These are phyloP conservation scores for Malacoraja senta DNA, from an alignment of 2,797 vertebrate species.

Conservation along the genomic window DNA sequence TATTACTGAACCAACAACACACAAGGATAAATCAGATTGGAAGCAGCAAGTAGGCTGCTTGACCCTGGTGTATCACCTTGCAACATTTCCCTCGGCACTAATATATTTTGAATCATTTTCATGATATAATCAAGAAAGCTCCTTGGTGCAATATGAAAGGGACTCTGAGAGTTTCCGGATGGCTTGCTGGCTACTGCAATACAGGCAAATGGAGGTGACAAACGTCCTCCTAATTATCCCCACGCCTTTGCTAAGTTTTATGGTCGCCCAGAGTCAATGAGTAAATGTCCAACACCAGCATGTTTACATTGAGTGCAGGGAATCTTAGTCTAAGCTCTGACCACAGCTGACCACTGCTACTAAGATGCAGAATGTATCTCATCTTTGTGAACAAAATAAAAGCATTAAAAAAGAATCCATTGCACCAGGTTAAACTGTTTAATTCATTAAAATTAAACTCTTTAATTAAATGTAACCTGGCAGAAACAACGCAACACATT, in stretches of 20 bases:
- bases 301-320: not conserved
- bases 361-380: not conserved
- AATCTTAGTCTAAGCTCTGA: not conserved
- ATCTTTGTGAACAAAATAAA: not conserved
- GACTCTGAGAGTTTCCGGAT: not conserved
- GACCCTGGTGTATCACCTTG: not conserved
- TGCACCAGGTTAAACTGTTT: not conserved
- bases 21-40: not conserved
- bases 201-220: not conserved
- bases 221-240: slow-evolving; percentile 18
- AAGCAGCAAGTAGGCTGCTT: not conserved
- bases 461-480: not conserved
- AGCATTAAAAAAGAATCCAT: not conserved
- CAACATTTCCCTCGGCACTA: not conserved
- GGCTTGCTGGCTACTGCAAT: no score
- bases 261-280: not conserved
- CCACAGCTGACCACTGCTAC: not conserved
- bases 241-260: not conserved
- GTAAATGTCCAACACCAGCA: not conserved
- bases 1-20: not conserved
- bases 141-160: not conserved
- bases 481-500: no score
- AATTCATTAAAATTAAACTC: not conserved
- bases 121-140: not conserved
- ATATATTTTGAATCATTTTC: slow-evolving; percentile 16